Base-by-base conservation (phyloP, 1,140 invertebrate species). In the Drosophila persimilis region DNA sequence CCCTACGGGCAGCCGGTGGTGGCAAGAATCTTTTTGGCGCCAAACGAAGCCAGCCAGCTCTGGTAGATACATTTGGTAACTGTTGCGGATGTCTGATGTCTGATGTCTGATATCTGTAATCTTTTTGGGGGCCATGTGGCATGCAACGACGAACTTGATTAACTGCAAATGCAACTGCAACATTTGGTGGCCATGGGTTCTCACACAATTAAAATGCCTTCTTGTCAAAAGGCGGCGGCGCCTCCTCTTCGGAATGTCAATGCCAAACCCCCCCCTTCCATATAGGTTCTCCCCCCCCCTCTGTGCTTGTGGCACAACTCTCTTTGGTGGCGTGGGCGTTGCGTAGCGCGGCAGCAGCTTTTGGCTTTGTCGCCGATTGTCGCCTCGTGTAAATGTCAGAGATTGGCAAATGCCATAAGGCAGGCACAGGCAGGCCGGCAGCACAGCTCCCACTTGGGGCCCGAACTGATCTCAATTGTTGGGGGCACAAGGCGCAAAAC, bases 191-290 rank as follows among this genome's bases (percentile, higher is more conserved):
- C 35, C 75, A 77, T 70, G 72, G 72, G 77, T 86, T 85, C 81
- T 85, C 81, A 85, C 81, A 85, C 81, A 85, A 85, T 81, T 85
- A 80, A 77, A 86, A 74, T 80, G 73, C 81, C 74, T 64, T 39
- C 59, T 45, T 60, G 51, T 69, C 80, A 58, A 66, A 39, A 35
- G 52, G 43, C 71, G 50, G 47, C 73, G 61, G 47, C 35, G 35
- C 35, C 73, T 57, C 66, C 55, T 55, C 80, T 69, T 78, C 71
- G 71, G 80, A 86, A 85, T 85, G 80, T 81, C 81, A 80, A 80
- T 74, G 73, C 77, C 79, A 69, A 20, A 6, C 3, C n/a, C 50
- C 39, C 17, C 13, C 6, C 2, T 2, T 4, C 3, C 24, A 5
- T 5, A 4, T 26, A 5, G 4, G 4, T 0, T 13, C 35, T 56